Base-by-base conservation (phyloP, 2,797 vertebrate genomes). In the Tachyglossus aculeatus region DNA sequence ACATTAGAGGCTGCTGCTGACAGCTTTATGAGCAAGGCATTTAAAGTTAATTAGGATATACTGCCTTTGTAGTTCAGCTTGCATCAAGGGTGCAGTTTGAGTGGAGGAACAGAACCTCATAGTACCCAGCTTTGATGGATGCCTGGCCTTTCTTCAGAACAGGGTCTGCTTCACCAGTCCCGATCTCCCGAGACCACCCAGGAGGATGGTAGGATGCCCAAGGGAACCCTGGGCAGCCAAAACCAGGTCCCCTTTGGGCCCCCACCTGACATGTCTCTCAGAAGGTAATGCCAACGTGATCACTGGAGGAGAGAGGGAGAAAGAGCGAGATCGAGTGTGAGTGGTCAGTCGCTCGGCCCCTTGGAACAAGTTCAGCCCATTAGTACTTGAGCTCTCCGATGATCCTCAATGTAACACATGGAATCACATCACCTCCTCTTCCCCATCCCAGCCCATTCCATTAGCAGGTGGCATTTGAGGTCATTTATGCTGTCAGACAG, bases 31-130 rank as follows among this genome's bases (percentile, higher is more conserved):
- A 80, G 81, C 51, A 57, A 84, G 73, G 55, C 72, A 84, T 88
- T 80, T 85, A 81, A 72, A 74, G 82, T 80, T 88, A 77, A 87
- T 87, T 84, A 88, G 86, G 59, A 80, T 82, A 67, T 69, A 84
- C 40, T 63, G 74, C 75, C 81, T 86, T 80, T 85, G 75, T 78
- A 59, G 62, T 45, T 77, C 36, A 48, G 66, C 22, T 56, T 59
- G 55, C 36, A 48, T 58, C 54, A n/a, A 44, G 67, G 55, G 76
- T 52, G 37, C 58, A 27, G 34, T 83, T 80, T 40, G 52, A 72
- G 36, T 77, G 8, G 44, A 53, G 25, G 41, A 67, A 67, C 51
- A 82, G 66, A 53, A 56, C 53, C 12, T 53, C 54, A 55, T 31
- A 36, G 33, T n/a, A 41, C 61, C 53, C 33, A 6, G 38, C 55